Evolutionary conservation across 2,888 invertebrate genomes (phyloP).

Genomic region (Zaprionus lineosus): DNA sequence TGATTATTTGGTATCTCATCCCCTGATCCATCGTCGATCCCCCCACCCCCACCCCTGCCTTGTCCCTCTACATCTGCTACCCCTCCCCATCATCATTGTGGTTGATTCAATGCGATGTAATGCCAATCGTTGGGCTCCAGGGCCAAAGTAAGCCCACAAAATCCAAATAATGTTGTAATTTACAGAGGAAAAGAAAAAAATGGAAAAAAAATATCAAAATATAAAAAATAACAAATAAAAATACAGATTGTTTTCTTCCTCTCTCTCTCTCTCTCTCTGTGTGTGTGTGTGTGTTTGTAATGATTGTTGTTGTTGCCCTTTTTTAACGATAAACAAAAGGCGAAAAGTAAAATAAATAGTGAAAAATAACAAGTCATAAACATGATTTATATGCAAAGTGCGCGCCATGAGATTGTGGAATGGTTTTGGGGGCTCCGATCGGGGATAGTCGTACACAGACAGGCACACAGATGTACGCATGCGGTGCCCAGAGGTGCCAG

Average conservation of each 20-base stretch:
- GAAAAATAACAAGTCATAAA: constrained; percentile 78
- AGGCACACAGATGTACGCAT: neutral
- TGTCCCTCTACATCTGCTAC: neutral
- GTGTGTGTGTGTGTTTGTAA: too few relatives aligned
- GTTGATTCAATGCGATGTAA: too few relatives aligned
- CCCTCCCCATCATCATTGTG: too few relatives aligned
- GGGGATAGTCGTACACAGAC: constrained; percentile 1
- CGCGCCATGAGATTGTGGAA: constrained; percentile 47
- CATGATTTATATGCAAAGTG: constrained; percentile 78
- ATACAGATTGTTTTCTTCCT: too few relatives aligned
- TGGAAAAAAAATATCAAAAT: constrained; percentile 11
- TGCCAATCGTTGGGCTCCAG: constrained; percentile 26
- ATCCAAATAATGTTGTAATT: constrained; percentile 69
- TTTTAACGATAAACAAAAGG: constrained; percentile 61
- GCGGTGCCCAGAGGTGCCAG: constrained; percentile 40
- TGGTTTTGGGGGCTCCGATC: constrained; percentile 6
- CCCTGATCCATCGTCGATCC: neutral
- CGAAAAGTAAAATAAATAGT: constrained; percentile 70
- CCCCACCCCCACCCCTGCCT: neutral
- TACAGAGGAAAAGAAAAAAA: constrained; percentile 34
- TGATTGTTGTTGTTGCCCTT: too few relatives aligned
- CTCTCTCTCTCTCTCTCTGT: too few relatives aligned
- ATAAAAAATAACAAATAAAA: too few relatives aligned
- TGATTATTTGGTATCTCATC: constrained; percentile 4
- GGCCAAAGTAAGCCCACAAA: constrained; percentile 32